Conservation (phyloP, 1,140 invertebrate species). For the Anastrepha ludens region DNA sequence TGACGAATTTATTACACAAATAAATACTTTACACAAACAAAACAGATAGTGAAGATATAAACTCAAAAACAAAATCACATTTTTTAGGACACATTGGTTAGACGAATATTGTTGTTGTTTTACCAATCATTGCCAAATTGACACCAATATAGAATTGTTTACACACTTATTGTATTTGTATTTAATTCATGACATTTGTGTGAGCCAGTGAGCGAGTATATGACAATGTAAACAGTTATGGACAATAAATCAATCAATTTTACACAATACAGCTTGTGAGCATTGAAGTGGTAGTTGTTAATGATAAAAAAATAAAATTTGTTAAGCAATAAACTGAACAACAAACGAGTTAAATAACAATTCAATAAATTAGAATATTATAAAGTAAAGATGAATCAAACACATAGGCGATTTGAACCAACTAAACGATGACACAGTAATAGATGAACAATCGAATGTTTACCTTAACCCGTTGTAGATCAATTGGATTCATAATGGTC, state of each 20-base stretch:
- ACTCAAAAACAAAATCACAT: not conserved
- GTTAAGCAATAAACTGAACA: constrained; percentile 29
- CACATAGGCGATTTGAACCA: not conserved
- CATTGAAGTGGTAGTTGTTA: not conserved
- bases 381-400: constrained; percentile 21
- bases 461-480: constrained; percentile 99
- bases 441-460: constrained; percentile 70
- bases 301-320: constrained; percentile 23
- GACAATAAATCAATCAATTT: constrained; percentile 17
- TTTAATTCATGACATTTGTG: constrained; percentile 4
- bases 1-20: not conserved
- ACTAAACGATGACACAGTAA: constrained; percentile 48
- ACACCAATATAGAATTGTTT: constrained; percentile 19
- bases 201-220: not conserved
- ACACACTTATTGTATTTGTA: constrained; percentile 14
- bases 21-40: not conserved
- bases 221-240: constrained; percentile 32
- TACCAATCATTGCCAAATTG: constrained; percentile 23
- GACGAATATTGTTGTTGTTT: constrained; percentile 12
- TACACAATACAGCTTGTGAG: constrained; percentile 15
- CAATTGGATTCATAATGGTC: constrained; percentile 99
- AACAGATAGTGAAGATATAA: not conserved
- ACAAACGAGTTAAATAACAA: constrained; percentile 2
- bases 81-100: not conserved
- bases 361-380: constrained; percentile 27